These are phyloP conservation scores for Falco novaeseelandiae DNA, from an alignment of 2,797 vertebrate genomes.

Conservation along the genomic window DNA sequence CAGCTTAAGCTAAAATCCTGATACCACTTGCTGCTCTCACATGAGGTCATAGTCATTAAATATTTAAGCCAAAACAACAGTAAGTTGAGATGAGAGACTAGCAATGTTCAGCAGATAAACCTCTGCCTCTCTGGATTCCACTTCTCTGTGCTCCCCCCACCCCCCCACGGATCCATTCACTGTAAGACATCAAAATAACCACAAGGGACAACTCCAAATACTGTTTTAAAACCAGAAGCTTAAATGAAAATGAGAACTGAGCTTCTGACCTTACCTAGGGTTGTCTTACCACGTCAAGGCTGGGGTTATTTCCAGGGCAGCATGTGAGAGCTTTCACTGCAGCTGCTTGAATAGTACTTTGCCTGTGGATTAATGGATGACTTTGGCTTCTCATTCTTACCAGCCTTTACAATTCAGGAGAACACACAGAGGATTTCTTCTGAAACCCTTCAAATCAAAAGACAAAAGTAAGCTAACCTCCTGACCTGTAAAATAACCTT, in stretches of 20 bases:
- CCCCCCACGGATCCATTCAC: neutral
- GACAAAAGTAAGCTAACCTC: slow-evolving; percentile 49
- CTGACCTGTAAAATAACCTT: slow-evolving; percentile 21
- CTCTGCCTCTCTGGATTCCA: neutral
- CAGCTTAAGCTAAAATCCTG: slow-evolving; percentile 33
- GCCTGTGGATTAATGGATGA: slow-evolving; percentile 50
- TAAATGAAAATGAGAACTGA: slow-evolving; percentile 34
- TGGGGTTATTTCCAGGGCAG: slow-evolving; percentile 62
- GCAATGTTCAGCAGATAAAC: neutral
- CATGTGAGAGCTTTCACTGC: slow-evolving; percentile 37
- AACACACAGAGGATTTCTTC: slow-evolving; percentile 2
- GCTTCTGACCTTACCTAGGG: slow-evolving; percentile 42
- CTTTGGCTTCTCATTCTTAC: slow-evolving; percentile 2
- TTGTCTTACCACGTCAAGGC: neutral
- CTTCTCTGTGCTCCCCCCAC: neutral
- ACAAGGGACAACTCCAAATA: neutral
- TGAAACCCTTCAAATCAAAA: neutral
- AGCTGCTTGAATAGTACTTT: neutral
- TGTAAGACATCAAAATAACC: neutral
- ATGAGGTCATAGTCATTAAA: neutral
- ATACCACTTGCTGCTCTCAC: neutral
- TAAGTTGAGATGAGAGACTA: neutral
- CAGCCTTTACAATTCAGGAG: slow-evolving; percentile 8
- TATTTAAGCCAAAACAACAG: neutral
- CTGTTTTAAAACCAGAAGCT: slow-evolving; percentile 17